Evolutionary conservation across 2,888 invertebrate genomes (phyloP), one percentile per base, ranked within the genome.

Genomic region (Xestobium rufovillosum): DNA sequence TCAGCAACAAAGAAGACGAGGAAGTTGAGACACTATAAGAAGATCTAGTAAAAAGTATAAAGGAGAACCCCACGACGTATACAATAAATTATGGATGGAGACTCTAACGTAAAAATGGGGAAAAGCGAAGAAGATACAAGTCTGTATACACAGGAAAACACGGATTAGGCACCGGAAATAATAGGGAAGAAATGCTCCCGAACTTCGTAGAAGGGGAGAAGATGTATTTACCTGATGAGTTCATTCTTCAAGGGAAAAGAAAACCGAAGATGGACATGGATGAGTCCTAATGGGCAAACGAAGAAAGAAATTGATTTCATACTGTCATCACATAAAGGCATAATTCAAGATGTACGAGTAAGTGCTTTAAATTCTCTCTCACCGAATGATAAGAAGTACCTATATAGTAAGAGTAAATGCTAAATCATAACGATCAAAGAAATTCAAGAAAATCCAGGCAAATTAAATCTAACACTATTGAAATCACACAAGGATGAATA

Each of bases 181-280:
- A 42, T 11, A 42, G 40, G 23, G 39, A 36, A 12, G 14, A 32
- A 11, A 19, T n/a, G 4, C 31, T 41, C 8, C 11, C 31, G 26
- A 15, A 42, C 16, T 42, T 29, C 16, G 8, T 28, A 4, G 26
- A 27, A 9, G n/a, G 38, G n/a, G 17, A 41, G 3, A 23, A 31
- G 14, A 16, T 38, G 4, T 35, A 34, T 26, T n/a, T n/a, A n/a
- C n/a, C 23, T 15, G 3, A 37, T 33, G 41, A 37, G 33, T 25
- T 30, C 36, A 28, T 37, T 42, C 31, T 42, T 37, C 14, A 37
- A 34, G n/a, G 41, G 34, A 19, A 16, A 4, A 4, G 11, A 3
- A 26, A 26, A 42, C 6, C 11, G 39, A 25, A 41, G 36, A 26
- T 42, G 38, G 40, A 42, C 36, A 1, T 41, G 36, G 40, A 15